These are phyloP conservation scores for Harpegnathos saltator DNA, from an alignment of 1,140 invertebrate genomes.

Conservation along the genomic window DNA sequence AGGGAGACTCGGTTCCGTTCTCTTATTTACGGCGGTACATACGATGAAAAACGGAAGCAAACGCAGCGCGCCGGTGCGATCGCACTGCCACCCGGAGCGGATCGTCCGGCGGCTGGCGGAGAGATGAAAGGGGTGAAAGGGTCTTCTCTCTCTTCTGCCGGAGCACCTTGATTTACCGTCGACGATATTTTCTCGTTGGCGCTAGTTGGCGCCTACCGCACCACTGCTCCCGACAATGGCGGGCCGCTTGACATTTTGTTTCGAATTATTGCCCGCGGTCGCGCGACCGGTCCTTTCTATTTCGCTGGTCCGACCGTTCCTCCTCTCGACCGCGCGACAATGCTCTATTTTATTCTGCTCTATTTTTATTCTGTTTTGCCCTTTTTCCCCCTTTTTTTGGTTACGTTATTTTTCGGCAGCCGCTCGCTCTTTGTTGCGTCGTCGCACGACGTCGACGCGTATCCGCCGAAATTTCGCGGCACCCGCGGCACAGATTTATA, in stretches of 20 bases:
- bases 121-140: constrained; percentile 68
- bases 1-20: not conserved
- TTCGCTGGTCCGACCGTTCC: constrained; percentile 62
- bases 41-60: constrained; percentile 79
- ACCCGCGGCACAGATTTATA: constrained; percentile 60
- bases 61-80: constrained; percentile 59
- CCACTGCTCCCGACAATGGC: constrained; percentile 82
- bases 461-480: constrained; percentile 54
- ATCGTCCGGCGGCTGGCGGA: constrained; percentile 45
- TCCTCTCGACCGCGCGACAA: constrained; percentile 57
- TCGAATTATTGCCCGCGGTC: constrained; percentile 83
- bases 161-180: constrained; percentile 83
- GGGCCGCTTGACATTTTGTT: constrained; percentile 82
- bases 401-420: constrained; percentile 61
- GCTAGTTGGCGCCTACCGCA: constrained; percentile 81
- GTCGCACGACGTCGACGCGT: constrained; percentile 66
- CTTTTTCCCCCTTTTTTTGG: constrained; percentile 39
- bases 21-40: constrained; percentile 71
- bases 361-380: constrained; percentile 57
- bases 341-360: constrained; percentile 44
- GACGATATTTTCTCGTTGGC: constrained; percentile 83
- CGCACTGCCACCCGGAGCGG: constrained; percentile 62
- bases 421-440: constrained; percentile 68
- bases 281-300: constrained; percentile 79
- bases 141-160: constrained; percentile 73